Percentiles rank a stretch among this genome's conserved stretches.
These are phyloP conservation scores for Plebejus anna DNA, from an alignment of 2,888 invertebrate species.

Conservation along the genomic window DNA sequence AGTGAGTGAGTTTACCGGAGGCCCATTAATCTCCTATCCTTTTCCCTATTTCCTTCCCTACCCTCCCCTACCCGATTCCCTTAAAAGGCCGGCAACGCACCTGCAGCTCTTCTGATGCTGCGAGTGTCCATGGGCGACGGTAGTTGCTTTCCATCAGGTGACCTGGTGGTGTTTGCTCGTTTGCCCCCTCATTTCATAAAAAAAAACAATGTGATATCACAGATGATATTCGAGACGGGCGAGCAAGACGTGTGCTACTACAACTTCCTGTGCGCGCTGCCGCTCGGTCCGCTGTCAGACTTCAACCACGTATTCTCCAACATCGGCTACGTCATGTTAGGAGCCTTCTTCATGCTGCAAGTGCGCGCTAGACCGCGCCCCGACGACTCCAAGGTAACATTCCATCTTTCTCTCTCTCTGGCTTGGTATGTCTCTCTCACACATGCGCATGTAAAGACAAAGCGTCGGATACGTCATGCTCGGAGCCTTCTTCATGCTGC, in stretches of 20 bases:
- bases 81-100: too few species aligned
- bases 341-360: slow-evolving; percentile 85
- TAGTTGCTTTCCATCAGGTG: too few species aligned
- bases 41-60: too few species aligned
- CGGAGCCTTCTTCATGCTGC: slow-evolving; percentile 85
- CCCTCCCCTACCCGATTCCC: too few species aligned
- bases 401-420: not conserved
- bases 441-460: too few species aligned
- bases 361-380: slow-evolving; percentile 58
- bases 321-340: slow-evolving; percentile 88
- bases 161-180: too few species aligned
- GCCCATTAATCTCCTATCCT: too few species aligned
- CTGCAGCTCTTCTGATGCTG: too few species aligned
- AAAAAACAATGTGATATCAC: not conserved
- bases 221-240: slow-evolving; percentile 81
- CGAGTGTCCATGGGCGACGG: too few species aligned
- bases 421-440: too few species aligned
- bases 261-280: slow-evolving; percentile 92
- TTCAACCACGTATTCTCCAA: slow-evolving; percentile 95
- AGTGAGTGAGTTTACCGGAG: too few species aligned
- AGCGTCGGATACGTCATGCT: slow-evolving; percentile 86
- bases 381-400: slow-evolving; percentile 23
- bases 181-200: too few species aligned
- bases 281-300: slow-evolving; percentile 86
- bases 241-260: slow-evolving; percentile 94